Evolutionary conservation across 2,797 vertebrate genomes (phyloP).

Genomic region (Smutsia temminckii): DNA sequence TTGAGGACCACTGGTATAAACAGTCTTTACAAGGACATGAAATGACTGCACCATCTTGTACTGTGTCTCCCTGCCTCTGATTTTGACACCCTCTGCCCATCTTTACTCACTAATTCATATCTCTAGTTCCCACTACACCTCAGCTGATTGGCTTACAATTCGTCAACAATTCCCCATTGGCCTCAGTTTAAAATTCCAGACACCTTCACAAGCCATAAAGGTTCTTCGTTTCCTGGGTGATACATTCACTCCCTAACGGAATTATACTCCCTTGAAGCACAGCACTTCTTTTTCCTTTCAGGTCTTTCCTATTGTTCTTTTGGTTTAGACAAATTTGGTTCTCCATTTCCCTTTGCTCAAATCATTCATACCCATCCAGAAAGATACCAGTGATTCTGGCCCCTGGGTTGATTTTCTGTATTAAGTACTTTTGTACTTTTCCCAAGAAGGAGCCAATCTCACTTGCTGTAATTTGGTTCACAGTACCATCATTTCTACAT

Average conservation of each 20-base stretch:
- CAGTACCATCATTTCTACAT: neutral
- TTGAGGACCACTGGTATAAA: neutral
- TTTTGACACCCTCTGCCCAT: neutral
- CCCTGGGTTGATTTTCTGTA: neutral
- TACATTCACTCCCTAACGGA: neutral
- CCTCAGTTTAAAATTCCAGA: neutral
- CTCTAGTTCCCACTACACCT: neutral
- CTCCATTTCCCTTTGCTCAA: neutral
- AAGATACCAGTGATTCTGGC: neutral
- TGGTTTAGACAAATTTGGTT: neutral
- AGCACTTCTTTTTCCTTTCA: neutral
- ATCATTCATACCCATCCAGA: neutral
- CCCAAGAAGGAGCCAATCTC: neutral
- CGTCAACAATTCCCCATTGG: neutral
- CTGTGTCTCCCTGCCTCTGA: neutral
- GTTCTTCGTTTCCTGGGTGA: neutral
- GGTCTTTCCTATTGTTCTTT: neutral
- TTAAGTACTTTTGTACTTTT: neutral
- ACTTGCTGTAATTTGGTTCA: neutral
- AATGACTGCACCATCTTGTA: neutral
- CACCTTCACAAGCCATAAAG: rapidly evolving
- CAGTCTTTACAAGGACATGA: neutral
- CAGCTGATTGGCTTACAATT: neutral
- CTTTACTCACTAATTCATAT: neutral
- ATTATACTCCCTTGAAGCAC: neutral